Evolutionary conservation across 2,797 vertebrate species (phyloP), one percentile per base, ranked within the genome.

Genomic region (Jordanella pulchra): DNA sequence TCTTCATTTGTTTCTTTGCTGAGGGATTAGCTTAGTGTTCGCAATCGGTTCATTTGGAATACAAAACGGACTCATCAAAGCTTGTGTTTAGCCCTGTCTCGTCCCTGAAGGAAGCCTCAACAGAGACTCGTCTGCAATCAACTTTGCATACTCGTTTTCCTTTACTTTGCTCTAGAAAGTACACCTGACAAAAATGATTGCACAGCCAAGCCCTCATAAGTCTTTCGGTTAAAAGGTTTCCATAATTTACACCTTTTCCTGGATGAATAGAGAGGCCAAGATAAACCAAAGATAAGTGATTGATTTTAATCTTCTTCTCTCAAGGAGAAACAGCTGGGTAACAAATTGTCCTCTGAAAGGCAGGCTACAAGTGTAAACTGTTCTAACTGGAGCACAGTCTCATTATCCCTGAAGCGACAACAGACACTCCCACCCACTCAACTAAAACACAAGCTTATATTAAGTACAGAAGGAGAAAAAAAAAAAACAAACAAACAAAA

Each of bases 381-480:
- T 45, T 21, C 21, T 21, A 35, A 56, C n/a, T 27, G 53, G 30
- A 68, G 65, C 35, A 42, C 35, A 60, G n/a, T 35, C 58, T 68
- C 64, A 64, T 17, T 55, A 47, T 12, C 32, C 61, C 35, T 51
- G 47, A 30, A 69, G 32, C 44, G 55, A 72, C 11, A 70, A 56
- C 13, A 74, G 47, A 75, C 17, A 45, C 65, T 7, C 30, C n/a
- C 21, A 51, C 70, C 55, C 68, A 67, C 32, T 69, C 50, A 54
- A 65, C 12, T 21, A 44, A 67, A 67, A 68, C 1, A 23, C 9
- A 53, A 58, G 55, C 78, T 67, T 28, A 45, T 65, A 61, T 58
- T 27, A 79, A 79, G 84, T 54, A 81, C 35, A 54, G 51, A 80
- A 69, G 44, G 48, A 55, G 2, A 35, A 67, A 80, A 79, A 53